Percentiles rank a stretch among this genome's conserved stretches.
These are phyloP conservation scores for Urocynchramus pylzowi DNA, from an alignment of 2,113 vertebrate species.

Conservation along the genomic window DNA sequence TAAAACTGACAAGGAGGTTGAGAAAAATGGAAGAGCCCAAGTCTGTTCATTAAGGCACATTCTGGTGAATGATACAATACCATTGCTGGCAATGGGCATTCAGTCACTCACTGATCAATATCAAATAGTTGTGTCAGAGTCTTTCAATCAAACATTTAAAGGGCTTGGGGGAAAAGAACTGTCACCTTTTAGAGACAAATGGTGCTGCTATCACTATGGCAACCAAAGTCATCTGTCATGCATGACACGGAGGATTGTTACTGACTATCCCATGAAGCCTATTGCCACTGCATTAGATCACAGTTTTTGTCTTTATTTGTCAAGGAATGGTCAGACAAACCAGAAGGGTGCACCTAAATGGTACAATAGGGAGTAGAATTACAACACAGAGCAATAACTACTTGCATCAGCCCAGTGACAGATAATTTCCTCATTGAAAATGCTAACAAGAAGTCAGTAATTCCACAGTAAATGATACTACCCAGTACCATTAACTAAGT, in stretches of 20 bases:
- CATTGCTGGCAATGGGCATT: not conserved
- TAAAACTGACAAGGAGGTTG: not conserved
- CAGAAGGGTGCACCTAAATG: not conserved
- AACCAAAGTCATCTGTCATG: not conserved
- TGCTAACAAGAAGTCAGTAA: not conserved
- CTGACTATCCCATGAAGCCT: not conserved
- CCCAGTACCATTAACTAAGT: not conserved
- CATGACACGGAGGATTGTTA: not conserved
- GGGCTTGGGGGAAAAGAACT: not conserved
- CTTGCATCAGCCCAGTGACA: not conserved
- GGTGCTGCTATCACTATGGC: not conserved
- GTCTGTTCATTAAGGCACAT: not conserved
- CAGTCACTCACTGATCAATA: conserved; percentile 20
- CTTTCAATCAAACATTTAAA: conserved; percentile 32
- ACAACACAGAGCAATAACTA: not conserved
- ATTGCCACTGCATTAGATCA: not conserved
- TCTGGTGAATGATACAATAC: not conserved
- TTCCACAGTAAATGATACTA: not conserved
- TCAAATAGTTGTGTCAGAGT: not conserved
- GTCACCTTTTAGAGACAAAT: not conserved
- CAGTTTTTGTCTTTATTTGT: not conserved
- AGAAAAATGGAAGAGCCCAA: not conserved
- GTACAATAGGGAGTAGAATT: not conserved
- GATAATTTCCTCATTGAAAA: not conserved
- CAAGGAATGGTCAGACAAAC: not conserved